Conservation (phyloP, 2,797 vertebrate genomes). For the Pachyuromys duprasi region DNA sequence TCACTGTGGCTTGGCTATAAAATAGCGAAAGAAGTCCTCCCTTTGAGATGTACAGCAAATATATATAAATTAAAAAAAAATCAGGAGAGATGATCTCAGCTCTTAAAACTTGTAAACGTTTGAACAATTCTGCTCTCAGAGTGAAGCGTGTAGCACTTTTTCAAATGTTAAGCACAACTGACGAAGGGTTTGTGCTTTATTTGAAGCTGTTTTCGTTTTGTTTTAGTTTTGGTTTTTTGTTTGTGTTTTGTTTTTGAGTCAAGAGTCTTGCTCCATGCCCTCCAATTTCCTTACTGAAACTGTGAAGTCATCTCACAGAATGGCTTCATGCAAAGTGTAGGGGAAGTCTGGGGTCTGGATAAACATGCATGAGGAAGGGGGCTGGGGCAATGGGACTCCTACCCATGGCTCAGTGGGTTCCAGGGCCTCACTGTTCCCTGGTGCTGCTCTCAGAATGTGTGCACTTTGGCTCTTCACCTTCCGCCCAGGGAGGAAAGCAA, state of each 20-base stretch:
- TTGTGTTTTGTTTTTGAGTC: constrained; percentile 23
- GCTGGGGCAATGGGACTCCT: background rate
- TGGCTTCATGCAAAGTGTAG: background rate
- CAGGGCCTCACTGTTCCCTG: background rate
- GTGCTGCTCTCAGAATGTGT: background rate
- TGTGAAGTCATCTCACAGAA: constrained; percentile 51
- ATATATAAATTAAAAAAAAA: constrained; percentile 9
- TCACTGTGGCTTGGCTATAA: constrained; percentile 22
- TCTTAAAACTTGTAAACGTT: constrained; percentile 57
- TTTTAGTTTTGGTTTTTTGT: constrained; percentile 21
- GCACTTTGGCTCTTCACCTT: background rate
- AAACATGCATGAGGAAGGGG: background rate
- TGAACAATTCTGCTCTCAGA: constrained; percentile 27
- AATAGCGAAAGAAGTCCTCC: background rate
- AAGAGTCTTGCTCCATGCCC: constrained; percentile 49
- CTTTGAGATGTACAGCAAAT: constrained; percentile 49
- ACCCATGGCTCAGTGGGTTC: background rate
- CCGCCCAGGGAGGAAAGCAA: background rate
- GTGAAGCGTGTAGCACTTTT: constrained; percentile 47
- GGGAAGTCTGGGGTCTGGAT: background rate
- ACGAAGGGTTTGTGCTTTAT: constrained; percentile 52
- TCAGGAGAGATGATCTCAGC: constrained; percentile 58
- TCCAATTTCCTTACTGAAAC: constrained; percentile 62
- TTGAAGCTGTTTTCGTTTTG: constrained; percentile 22
- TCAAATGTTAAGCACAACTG: constrained; percentile 52